Base-by-base conservation (phyloP, 2,797 vertebrate species). In the Sardinella longiceps region DNA sequence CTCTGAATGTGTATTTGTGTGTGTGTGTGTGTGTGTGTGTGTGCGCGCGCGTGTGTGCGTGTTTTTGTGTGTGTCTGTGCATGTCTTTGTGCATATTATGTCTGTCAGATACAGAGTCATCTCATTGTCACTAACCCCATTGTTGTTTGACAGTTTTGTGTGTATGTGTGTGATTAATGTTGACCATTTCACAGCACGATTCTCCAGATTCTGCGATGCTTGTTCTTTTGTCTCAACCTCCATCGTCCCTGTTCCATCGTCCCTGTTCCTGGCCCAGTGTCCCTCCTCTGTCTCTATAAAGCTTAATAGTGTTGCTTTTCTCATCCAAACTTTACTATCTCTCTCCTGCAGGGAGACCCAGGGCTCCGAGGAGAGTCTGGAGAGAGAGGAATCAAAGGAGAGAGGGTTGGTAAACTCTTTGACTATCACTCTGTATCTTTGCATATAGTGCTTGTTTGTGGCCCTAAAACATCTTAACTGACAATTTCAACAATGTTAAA, bases 311-410 rank as follows among this genome's bases (percentile, higher is more conserved):
- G 30, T 80, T 37, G 5, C 37, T 18, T 77, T 23, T 39, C 70
- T 77, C 70, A 77, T 23, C 37, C 2, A 23, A 43, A 23, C 37
- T 39, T 33, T 43, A 10, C 5, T 18, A 77, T 77, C 7, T 88
- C 10, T 86, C 85, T 80, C 86, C 89, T 90, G 53, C 93, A 98
- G 97, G 97, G 97, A 84, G 96, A 97, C 88, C 89, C 86, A 81
- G 97, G 97, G 37, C 86, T 84, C 1, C 90, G 93, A n/a, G 97
- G 97, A 30, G 93, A 95, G 88, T 89, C 94, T 92, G 97, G 97
- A 88, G 85, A 92, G 86, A 92, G 89, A 92, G 97, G 96, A 60
- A 94, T 92, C 74, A 97, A 94, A 91, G 97, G 97, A 93, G 95
- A 97, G 91, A 96, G 96, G 95, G 97, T 97, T 94, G 80, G 51